Conservation (phyloP, 2,888 invertebrate species). For the Phengaris arion region DNA sequence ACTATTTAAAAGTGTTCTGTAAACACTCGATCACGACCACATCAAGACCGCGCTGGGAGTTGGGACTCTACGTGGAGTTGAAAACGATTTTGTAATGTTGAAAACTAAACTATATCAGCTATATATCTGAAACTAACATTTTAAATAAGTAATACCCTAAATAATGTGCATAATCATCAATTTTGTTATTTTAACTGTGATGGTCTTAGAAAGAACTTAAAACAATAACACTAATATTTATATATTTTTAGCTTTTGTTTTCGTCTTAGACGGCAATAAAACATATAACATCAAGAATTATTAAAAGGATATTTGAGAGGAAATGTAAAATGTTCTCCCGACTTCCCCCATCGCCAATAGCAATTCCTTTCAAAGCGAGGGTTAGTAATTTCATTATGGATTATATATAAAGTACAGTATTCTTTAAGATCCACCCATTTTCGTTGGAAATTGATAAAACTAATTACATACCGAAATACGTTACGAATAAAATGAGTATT, state of each 20-base stretch:
- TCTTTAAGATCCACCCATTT: conserved; percentile 18
- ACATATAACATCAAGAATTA: not conserved
- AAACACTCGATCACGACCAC: conserved; percentile 35
- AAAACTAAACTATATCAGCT: not conserved
- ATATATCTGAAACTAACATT: not conserved
- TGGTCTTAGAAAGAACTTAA: not conserved
- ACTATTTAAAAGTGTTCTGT: conserved; percentile 38
- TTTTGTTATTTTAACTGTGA: not conserved
- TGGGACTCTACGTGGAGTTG: not conserved
- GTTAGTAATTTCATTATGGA: conserved; percentile 31
- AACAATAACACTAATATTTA: not conserved
- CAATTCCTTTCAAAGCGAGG: conserved; percentile 29
- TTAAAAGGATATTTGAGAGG: conserved; percentile 13
- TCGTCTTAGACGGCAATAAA: not conserved
- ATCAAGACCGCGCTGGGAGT: not conserved
- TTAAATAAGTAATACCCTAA: too few species aligned
- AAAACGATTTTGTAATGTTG: not conserved
- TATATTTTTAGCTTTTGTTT: not conserved
- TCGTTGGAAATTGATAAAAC: conserved; percentile 17
- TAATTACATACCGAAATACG: not conserved
- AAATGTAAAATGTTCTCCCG: conserved; percentile 20
- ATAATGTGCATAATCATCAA: too few species aligned
- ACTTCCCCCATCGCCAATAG: conserved; percentile 26
- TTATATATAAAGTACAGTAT: conserved; percentile 10
- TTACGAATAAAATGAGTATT: not conserved